Evolutionary conservation across 2,113 vertebrate species (phyloP).

Genomic region (Anser brachyrhynchus): DNA sequence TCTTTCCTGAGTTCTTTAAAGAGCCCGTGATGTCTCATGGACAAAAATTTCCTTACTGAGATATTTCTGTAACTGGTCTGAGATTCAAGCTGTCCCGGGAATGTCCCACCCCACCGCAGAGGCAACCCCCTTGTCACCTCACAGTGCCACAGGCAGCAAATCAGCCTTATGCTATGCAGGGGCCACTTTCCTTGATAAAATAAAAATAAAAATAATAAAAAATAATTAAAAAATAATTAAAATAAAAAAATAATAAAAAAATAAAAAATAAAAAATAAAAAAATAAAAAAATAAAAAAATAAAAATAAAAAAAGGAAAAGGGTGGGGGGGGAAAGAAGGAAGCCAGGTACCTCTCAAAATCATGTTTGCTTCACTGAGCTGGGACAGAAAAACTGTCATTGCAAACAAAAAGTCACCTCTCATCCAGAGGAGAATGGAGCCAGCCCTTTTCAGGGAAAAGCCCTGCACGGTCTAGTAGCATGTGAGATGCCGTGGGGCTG

Average conservation of each 20-base stretch:
- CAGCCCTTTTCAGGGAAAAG: neutral
- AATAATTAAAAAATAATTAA: neutral
- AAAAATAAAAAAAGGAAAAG: neutral
- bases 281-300: neutral
- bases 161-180: neutral
- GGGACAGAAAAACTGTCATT: neutral
- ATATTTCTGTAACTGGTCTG: neutral
- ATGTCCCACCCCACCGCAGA: neutral
- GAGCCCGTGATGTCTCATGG: neutral
- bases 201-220: neutral
- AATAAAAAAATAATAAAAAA: neutral
- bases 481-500: neutral
- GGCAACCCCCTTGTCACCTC: neutral
- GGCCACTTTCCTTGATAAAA: neutral
- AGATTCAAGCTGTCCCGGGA: neutral
- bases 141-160: neutral
- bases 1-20: neutral
- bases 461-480: neutral
- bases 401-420: neutral
- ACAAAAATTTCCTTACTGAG: neutral
- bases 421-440: neutral
- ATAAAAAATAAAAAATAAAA: neutral
- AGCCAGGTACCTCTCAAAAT: neutral
- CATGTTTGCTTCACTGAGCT: neutral
- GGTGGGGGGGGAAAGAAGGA: neutral